Percentiles rank a stretch among this genome's conserved stretches.
Evolutionary conservation across 1,140 invertebrate genomes (phyloP).

Genomic region (Macrotrachela quadricornifera): DNA sequence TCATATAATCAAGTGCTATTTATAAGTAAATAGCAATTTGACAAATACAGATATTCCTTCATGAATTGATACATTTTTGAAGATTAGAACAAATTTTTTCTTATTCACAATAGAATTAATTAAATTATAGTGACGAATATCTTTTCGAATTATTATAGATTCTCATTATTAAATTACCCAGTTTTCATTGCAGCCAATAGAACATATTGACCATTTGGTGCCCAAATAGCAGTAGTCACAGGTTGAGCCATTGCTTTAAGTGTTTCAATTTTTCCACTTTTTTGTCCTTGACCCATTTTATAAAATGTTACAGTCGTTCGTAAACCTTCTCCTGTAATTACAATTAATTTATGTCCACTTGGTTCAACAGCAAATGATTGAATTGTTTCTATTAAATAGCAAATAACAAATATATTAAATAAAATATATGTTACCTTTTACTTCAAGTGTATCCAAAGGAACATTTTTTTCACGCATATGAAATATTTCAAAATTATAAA

Average conservation of each 20-base stretch:
- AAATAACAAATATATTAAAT: too few species aligned
- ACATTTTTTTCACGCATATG: conserved; percentile 82
- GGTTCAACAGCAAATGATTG: conserved; percentile 91
- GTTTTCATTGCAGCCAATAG: conserved; percentile 46
- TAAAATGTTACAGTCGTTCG: conserved; percentile 42
- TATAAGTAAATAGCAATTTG: too few species aligned
- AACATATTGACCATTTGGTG: conserved; percentile 78
- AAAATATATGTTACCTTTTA: too few species aligned
- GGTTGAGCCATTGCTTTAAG: conserved; percentile 18
- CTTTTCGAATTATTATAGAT: too few species aligned
- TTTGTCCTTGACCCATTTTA: conserved; percentile 57
- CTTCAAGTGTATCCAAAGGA: conserved; percentile 86
- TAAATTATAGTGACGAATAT: too few species aligned
- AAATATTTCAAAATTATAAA: conserved; percentile 97
- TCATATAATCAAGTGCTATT: too few species aligned
- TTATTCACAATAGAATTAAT: too few species aligned
- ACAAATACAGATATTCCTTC: too few species aligned
- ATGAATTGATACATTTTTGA: too few species aligned
- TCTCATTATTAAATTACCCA: too few species aligned
- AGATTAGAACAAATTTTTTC: too few species aligned
- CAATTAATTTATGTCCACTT: conserved; percentile 75
- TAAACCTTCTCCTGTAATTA: conserved; percentile 50
- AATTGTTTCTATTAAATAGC: conserved; percentile 28
- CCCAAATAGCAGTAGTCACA: conserved; percentile 41
- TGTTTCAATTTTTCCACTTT: conserved; percentile 14